Conservation (phyloP, 2,113 vertebrate species). For the Ovis aries region DNA sequence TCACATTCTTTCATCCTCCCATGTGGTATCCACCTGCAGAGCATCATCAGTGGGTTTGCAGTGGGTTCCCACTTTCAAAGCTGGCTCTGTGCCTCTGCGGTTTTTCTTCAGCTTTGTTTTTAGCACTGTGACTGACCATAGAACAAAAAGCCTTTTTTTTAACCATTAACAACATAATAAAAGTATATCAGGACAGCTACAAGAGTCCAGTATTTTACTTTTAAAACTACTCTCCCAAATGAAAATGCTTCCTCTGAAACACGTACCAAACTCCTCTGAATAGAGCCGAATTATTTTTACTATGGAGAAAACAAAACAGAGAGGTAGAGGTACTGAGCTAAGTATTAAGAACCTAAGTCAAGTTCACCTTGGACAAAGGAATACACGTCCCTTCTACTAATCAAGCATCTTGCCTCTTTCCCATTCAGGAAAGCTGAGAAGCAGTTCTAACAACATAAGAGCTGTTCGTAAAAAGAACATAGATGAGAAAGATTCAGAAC, state of each 20-base stretch:
- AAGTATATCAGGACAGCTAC: background rate
- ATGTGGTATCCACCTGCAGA: constrained; percentile 42
- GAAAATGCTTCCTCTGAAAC: background rate
- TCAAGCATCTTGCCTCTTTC: background rate
- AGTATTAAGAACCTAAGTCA: background rate
- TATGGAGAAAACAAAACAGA: background rate
- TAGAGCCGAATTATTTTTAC: background rate
- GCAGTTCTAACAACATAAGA: background rate
- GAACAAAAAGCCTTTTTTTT: background rate
- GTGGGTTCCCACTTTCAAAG: background rate
- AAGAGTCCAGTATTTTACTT: background rate
- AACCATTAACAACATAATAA: background rate
- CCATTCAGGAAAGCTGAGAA: background rate
- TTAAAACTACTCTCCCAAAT: background rate
- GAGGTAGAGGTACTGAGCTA: background rate
- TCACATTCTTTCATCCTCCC: constrained; percentile 31
- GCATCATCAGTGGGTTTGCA: background rate
- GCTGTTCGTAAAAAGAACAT: background rate
- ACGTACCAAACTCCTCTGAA: background rate
- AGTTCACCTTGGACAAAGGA: background rate
- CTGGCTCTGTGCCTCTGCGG: background rate
- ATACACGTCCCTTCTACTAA: background rate
- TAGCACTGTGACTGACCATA: background rate
- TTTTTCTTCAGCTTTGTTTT: background rate
- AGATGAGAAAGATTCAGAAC: background rate